phyloP scores from a whole-genome alignment of 2,797 vertebrate species.

The Bovichtus diacanthus region DNA sequence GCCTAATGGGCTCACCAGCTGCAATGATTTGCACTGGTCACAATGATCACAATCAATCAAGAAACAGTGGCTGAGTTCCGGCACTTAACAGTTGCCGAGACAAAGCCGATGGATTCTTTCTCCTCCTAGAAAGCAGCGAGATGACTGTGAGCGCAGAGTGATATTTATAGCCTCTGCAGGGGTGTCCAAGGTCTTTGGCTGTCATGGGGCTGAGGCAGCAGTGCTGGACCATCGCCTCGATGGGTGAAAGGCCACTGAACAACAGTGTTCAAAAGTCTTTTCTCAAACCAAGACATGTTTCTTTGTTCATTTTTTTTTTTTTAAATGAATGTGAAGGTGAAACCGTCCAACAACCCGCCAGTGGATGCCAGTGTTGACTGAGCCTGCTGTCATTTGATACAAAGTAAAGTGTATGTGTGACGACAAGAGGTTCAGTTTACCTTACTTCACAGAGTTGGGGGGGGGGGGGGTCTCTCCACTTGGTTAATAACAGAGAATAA shows the following conservation, averaged over 20 bases:
- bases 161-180: conserved; percentile 75
- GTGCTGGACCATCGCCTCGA: conserved; percentile 36
- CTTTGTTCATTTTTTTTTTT: conserved; percentile 32
- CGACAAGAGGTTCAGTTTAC: not conserved
- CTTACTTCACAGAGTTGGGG: too few species aligned
- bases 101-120: conserved; percentile 49
- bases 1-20: conserved; percentile 45
- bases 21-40: conserved; percentile 46
- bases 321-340: not conserved
- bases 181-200: conserved; percentile 58
- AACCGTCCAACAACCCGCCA: conserved; percentile 40
- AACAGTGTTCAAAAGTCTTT: conserved; percentile 20
- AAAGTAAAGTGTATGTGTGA: not conserved
- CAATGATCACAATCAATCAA: conserved; percentile 61
- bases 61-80: conserved; percentile 48
- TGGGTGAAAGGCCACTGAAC: conserved; percentile 36
- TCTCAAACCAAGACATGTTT: conserved; percentile 14
- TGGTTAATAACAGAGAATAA: not conserved
- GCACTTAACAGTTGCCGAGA: conserved; percentile 62
- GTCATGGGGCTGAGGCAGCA: conserved; percentile 55
- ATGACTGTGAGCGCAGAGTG: conserved; percentile 47
- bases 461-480: conserved; percentile 8
- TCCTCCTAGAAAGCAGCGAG: conserved; percentile 48
- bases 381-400: not conserved
- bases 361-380: conserved; percentile 62